phyloP scores from a whole-genome alignment of 1,140 invertebrate species.

The Zeugodacus cucurbitae region DNA sequence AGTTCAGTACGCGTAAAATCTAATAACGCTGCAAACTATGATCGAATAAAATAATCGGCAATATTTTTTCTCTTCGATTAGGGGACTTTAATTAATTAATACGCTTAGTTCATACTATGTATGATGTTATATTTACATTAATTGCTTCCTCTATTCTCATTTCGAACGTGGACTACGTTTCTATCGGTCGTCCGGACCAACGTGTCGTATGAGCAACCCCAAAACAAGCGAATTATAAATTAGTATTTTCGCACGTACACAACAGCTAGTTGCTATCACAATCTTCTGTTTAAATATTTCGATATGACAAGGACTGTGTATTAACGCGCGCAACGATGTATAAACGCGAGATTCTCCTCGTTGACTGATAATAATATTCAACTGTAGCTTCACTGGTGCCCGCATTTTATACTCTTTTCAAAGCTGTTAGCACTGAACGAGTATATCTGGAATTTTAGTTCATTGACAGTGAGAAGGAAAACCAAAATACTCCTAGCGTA shows the following conservation, averaged over 20 bases:
- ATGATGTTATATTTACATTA: not conserved
- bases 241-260: not conserved
- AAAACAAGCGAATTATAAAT: not conserved
- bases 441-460: not conserved
- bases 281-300: not conserved
- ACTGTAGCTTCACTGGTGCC: not conserved
- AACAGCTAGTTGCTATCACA: not conserved
- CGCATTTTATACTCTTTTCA: not conserved
- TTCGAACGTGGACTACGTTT: not conserved
- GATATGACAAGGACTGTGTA: not conserved
- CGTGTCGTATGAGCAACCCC: not conserved
- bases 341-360: not conserved
- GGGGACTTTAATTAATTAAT: not conserved
- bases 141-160: no score
- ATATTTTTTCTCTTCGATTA: not conserved
- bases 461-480: not conserved
- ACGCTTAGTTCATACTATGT: not conserved
- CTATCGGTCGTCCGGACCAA: no score
- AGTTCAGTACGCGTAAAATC: no score
- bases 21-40: not conserved
- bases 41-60: not conserved
- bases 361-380: slow-evolving; percentile 25
- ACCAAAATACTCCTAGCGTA: not conserved
- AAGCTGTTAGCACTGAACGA: not conserved
- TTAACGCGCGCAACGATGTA: not conserved